Base-by-base conservation (phyloP, 2,888 invertebrate species). In the Eumerus sabulonum region DNA sequence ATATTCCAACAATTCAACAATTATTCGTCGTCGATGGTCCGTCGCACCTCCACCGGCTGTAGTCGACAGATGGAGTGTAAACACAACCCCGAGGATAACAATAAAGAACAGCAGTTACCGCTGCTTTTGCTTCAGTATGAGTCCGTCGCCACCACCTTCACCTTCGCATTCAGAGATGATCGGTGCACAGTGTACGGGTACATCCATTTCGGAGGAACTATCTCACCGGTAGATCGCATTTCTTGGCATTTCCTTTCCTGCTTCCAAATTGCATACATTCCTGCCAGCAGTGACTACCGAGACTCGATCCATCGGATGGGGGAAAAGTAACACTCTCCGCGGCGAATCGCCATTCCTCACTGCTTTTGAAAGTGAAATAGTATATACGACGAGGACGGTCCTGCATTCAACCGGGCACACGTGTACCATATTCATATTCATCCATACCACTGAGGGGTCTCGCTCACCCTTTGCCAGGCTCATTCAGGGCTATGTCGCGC, bases 181-280 rank as follows among this genome's bases (percentile, higher is more conserved):
- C 27, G 27, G 27, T 27, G 27, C 3, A 27, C 27, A 7, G 27
- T 27, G 27, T 67, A 77, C 63, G 77, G 77, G 67, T 60, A 73
- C 77, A 77, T 77, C 73, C 73, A 77, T 77, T 77, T 77, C 62
- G 73, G 67, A 67, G 77, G 67, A 54, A 59, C 59, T 74, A 79
- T 79, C 79, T 59, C 17, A 63, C 53, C 79, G 64, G 35, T 70
- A 74, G 64, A 79, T 79, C 79, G 64, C 68, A 79, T 79, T 64
- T 79, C 79, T 74, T 68, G 74, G 63, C 77, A 64, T 64, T 70
- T 74, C 68, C 74, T 59, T 79, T 79, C 79, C 79, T 79, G 74
- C 79, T 70, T 74, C 79, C 74, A 70, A 79, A 68, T 79, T 74
- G 68, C 74, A 60, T 45, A 62, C 68, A 79, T 79, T 74, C 68